phyloP scores from a whole-genome alignment of 2,888 invertebrate species.

The Eupithecia tripunctaria region DNA sequence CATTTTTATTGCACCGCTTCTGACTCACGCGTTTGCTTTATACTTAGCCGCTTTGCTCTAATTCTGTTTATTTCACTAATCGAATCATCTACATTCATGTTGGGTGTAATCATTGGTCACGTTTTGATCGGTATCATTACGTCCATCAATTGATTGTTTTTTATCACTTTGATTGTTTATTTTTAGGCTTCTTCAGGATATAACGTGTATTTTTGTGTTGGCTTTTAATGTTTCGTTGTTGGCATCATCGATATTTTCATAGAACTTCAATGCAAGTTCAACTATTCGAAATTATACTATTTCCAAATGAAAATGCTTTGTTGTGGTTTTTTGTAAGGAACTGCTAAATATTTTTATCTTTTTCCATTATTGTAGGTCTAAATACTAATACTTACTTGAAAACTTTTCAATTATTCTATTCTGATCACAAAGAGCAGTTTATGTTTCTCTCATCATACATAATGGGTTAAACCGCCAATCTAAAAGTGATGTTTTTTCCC shows the following conservation, averaged over 20 bases:
- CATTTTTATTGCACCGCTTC: constrained; percentile 74
- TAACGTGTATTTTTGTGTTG: constrained; percentile 6
- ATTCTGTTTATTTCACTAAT: constrained; percentile 72
- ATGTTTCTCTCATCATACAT: not conserved
- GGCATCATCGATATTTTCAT: constrained; percentile 6
- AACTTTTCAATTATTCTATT: not conserved
- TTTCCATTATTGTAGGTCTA: not conserved
- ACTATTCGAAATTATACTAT: not conserved
- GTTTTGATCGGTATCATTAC: constrained; percentile 5
- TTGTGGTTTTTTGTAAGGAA: not conserved
- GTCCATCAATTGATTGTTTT: not conserved
- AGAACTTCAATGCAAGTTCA: not conserved
- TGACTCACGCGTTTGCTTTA: constrained; percentile 77
- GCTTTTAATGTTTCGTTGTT: constrained; percentile 16
- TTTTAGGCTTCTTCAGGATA: not conserved
- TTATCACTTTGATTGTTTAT: not conserved
- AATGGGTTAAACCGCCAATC: not conserved
- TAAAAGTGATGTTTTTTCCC: not conserved
- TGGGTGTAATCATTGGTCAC: constrained; percentile 17
- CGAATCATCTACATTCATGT: constrained; percentile 22
- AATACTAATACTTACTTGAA: not conserved
- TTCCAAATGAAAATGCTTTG: not conserved
- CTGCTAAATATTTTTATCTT: not conserved
- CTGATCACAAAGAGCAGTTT: not conserved
- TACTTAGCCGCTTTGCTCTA: constrained; percentile 71